These are phyloP conservation scores for Proterorhinus semilunaris DNA, from an alignment of 2,113 vertebrate genomes.

Conservation along the genomic window DNA sequence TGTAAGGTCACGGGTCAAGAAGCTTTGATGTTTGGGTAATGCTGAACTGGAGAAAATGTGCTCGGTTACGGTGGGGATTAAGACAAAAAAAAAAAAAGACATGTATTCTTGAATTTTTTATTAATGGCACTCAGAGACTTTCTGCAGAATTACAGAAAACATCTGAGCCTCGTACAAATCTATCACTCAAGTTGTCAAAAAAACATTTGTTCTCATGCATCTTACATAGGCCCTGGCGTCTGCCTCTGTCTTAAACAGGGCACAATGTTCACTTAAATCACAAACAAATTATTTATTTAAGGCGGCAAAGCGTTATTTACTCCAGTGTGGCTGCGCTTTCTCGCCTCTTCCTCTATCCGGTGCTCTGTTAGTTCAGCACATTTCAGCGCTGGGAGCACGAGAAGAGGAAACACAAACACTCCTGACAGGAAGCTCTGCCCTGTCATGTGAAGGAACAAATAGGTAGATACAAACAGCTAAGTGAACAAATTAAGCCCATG, in stretches of 20 bases:
- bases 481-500: conserved; percentile 63
- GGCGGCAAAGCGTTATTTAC: conserved; percentile 77
- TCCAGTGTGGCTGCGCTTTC: conserved; percentile 57
- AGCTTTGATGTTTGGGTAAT: no score
- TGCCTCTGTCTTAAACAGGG: conserved; percentile 77
- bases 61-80: no score
- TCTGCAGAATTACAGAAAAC: conserved; percentile 76
- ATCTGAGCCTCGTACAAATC: conserved; percentile 85
- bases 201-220: conserved; percentile 91
- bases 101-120: conserved; percentile 90
- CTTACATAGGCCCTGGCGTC: conserved; percentile 83
- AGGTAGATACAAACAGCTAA: conserved; percentile 61
- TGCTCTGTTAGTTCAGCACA: conserved; percentile 63
- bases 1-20: no score
- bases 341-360: conserved; percentile 58
- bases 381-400: conserved; percentile 63
- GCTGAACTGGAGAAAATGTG: no score
- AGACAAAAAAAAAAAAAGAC: conserved; percentile 87
- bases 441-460: conserved; percentile 72
- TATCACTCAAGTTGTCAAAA: conserved; percentile 92
- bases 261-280: conserved; percentile 77
- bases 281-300: conserved; percentile 84
- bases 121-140: conserved; percentile 86
- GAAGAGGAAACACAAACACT: conserved; percentile 69
- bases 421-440: conserved; percentile 72